Conservation (phyloP, 2,797 vertebrate genomes). For the Bradypus variegatus region DNA sequence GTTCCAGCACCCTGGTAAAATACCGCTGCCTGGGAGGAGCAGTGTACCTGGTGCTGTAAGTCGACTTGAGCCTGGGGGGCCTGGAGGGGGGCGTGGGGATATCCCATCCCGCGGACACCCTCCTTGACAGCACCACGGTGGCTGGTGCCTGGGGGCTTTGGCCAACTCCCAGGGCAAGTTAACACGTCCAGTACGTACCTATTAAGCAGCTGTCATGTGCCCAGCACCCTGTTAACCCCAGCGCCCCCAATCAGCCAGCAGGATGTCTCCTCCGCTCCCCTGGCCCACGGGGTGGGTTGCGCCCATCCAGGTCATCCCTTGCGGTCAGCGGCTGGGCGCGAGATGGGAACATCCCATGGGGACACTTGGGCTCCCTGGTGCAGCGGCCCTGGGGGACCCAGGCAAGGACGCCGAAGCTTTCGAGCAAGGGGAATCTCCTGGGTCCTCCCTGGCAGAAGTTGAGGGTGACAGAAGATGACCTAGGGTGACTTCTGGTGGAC, state of each 20-base stretch:
- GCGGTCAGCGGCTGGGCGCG: neutral
- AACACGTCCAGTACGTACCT: too few species aligned
- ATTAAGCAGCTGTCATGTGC: too few species aligned
- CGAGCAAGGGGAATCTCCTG: neutral
- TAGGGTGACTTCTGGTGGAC: too few species aligned
- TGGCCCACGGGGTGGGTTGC: neutral
- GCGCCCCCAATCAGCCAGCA: neutral
- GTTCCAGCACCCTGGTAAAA: neutral
- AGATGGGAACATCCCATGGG: neutral
- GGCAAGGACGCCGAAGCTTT: too few species aligned
- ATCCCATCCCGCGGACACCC: accelerated
- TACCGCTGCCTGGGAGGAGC: neutral
- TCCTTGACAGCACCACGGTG: neutral
- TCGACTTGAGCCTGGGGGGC: accelerated
- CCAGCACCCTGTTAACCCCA: neutral
- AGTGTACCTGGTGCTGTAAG: neutral
- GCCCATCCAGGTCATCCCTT: neutral
- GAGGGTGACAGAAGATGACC: too few species aligned
- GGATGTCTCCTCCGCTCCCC: neutral
- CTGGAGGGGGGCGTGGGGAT: neutral
- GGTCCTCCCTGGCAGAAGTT: too few species aligned
- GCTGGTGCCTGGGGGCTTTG: neutral
- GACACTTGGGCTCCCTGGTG: neutral
- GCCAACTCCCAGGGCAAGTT: neutral
- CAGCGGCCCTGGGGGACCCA: neutral